These are phyloP conservation scores for Dastarcus helophoroides DNA, from an alignment of 2,888 invertebrate species.

Conservation along the genomic window DNA sequence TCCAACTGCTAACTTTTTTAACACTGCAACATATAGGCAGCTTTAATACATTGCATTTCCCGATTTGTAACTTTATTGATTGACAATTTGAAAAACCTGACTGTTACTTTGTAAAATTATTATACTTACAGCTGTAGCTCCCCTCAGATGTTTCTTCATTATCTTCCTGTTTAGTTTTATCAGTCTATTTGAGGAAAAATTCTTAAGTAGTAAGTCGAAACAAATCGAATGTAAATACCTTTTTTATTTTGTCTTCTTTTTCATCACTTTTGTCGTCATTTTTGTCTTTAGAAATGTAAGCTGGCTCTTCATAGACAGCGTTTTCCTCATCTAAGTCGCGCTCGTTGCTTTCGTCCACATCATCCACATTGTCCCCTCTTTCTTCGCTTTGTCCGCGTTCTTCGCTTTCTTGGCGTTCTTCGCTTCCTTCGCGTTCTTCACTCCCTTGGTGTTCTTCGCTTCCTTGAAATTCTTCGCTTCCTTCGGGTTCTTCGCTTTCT, in stretches of 20 bases:
- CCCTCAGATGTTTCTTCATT: slow-evolving; percentile 34
- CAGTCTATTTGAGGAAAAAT: too few species aligned
- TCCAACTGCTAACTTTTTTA: slow-evolving; percentile 77
- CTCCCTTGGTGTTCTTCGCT: slow-evolving; percentile 17
- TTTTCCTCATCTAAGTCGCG: slow-evolving; percentile 24
- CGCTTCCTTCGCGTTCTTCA: slow-evolving; percentile 9
- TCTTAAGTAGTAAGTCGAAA: too few species aligned
- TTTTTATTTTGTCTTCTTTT: slow-evolving; percentile 32
- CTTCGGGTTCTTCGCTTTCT: slow-evolving; percentile 2
- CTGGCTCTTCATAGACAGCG: slow-evolving; percentile 20
- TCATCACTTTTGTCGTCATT: slow-evolving; percentile 29
- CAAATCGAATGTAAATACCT: slow-evolving; percentile 41
- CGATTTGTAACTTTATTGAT: slow-evolving; percentile 37
- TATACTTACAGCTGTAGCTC: slow-evolving; percentile 8
- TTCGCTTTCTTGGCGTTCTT: slow-evolving; percentile 1
- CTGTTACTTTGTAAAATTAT: too few species aligned
- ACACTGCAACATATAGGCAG: slow-evolving; percentile 60
- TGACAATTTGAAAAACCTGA: too few species aligned
- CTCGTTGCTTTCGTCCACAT: slow-evolving; percentile 28
- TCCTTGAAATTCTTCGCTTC: slow-evolving; percentile 14
- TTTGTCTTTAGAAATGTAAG: slow-evolving; percentile 18
- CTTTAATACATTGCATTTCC: slow-evolving; percentile 33
- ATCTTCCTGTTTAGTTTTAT: slow-evolving; percentile 40
- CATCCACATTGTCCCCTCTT: slow-evolving; percentile 20
- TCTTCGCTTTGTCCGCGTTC: slow-evolving; percentile 4